Evolutionary conservation across 2,797 vertebrate genomes (phyloP).

Genomic region (Fratercula arctica): DNA sequence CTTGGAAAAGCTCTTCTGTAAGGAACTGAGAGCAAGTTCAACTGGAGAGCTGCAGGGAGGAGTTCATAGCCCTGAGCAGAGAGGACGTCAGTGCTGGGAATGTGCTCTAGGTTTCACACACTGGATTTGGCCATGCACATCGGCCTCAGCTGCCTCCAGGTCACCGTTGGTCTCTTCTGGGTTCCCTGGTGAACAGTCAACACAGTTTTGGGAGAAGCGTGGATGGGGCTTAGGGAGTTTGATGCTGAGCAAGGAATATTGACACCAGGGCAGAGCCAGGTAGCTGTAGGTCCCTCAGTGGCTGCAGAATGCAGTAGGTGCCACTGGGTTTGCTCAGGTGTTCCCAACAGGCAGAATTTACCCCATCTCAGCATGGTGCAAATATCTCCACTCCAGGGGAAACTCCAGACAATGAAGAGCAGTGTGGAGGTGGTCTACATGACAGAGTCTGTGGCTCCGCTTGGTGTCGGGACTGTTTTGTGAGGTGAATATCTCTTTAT

Average conservation of each 20-base stretch:
- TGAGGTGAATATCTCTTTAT: neutral
- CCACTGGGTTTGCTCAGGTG: neutral
- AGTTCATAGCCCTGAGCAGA: neutral
- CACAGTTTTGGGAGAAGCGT: neutral
- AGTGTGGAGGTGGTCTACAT: neutral
- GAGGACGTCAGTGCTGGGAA: neutral
- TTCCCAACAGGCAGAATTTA: neutral
- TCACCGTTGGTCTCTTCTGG: neutral
- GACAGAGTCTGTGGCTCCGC: neutral
- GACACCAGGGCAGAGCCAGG: neutral
- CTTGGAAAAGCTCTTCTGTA: neutral
- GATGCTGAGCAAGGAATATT: neutral
- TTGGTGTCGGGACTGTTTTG: neutral
- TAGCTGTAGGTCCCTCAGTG: neutral
- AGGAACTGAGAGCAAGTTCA: neutral
- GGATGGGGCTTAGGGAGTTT: neutral
- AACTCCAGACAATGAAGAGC: neutral
- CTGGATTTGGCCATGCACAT: neutral
- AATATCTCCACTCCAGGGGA: neutral
- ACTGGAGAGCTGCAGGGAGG: neutral
- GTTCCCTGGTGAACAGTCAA: neutral
- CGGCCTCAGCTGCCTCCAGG: neutral
- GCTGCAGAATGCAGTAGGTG: neutral
- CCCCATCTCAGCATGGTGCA: neutral
- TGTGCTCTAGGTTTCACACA: neutral